phyloP scores from a whole-genome alignment of 2,797 vertebrate species.

The Babyrousa celebensis region DNA sequence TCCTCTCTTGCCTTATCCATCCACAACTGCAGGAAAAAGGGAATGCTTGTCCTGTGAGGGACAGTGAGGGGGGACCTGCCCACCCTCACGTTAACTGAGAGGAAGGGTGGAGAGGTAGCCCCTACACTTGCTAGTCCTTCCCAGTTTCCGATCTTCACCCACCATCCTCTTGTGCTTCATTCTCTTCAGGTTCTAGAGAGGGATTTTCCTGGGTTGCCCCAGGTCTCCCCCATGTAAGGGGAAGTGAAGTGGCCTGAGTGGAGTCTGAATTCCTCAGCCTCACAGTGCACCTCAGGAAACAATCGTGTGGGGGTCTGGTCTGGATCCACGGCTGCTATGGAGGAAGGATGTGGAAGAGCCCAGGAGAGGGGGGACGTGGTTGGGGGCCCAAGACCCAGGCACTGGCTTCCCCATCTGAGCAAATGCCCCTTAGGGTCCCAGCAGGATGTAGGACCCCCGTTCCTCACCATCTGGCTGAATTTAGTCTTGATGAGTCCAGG shows the following conservation, averaged over 20 bases:
- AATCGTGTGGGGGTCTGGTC: not conserved
- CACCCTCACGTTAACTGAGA: not conserved
- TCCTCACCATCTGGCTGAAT: slow-evolving; percentile 94
- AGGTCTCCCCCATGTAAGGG: slow-evolving; percentile 9
- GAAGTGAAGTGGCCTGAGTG: not conserved
- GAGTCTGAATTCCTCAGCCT: slow-evolving; percentile 39
- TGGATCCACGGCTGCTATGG: not conserved
- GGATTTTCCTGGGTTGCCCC: not conserved
- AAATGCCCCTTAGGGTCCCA: not conserved
- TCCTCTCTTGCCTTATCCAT: slow-evolving; percentile 88
- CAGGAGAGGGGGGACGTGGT: not conserved
- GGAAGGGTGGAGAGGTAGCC: not conserved
- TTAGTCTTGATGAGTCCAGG: slow-evolving; percentile 95
- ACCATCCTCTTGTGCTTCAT: not conserved
- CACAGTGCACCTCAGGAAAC: not conserved
- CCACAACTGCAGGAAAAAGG: slow-evolving; percentile 91
- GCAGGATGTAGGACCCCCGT: not conserved
- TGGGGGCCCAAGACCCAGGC: not conserved
- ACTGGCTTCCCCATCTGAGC: not conserved
- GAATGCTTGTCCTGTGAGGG: slow-evolving; percentile 28
- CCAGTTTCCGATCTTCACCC: not conserved
- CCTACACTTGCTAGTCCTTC: not conserved
- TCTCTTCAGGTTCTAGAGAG: not conserved
- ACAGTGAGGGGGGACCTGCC: not conserved
- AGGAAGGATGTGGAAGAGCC: not conserved